Base-by-base conservation (phyloP, 2,797 vertebrate genomes). In the Chelon auratus region DNA sequence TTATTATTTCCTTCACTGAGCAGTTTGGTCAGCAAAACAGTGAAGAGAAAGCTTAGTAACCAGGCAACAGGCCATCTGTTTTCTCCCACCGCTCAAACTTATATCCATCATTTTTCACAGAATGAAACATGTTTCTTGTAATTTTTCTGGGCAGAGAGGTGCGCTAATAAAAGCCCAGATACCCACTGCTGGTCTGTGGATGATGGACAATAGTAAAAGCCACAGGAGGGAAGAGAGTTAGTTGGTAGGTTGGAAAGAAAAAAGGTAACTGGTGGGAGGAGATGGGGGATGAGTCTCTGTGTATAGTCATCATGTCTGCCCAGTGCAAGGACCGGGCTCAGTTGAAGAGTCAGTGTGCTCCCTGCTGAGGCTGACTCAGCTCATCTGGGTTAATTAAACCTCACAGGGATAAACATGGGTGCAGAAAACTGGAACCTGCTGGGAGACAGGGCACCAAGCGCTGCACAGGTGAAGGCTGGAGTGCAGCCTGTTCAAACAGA, bases 361-460 rank as follows among this genome's bases (percentile, higher is more conserved):
- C 80, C 82, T 51, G 65, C 73, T 69, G 77, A 59, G 80, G 42
- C 82, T 87, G 84, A 89, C 80, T 87, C 78, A 84, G 83, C 83
- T 78, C 59, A 77, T 82, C 60, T 47, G 61, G 42, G 76, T 71
- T 85, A 85, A 92, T 89, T 81, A 86, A 87, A 86, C 83, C 78
- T 51, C 83, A 75, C 45, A 59, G 78, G 71, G 69, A 77, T 62
- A 86, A 88, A 89, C 78, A 88, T 83, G 68, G 71, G 50, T 62
- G 75, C 24, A 26, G 50, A 53, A 48, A 76, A 52, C 24, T 14
- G 72, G 36, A 55, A 56, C 52, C 20, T 57, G 70, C 63, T 75
- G 74, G 18, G 71, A 78, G 65, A 61, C 0, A 2, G 33, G 53
- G 51, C 66, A 66, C 26, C 30, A 18, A 68, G 53, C 15, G 57